Conservation (phyloP, 2,113 vertebrate species). For the Reinhardtius hippoglossoides region DNA sequence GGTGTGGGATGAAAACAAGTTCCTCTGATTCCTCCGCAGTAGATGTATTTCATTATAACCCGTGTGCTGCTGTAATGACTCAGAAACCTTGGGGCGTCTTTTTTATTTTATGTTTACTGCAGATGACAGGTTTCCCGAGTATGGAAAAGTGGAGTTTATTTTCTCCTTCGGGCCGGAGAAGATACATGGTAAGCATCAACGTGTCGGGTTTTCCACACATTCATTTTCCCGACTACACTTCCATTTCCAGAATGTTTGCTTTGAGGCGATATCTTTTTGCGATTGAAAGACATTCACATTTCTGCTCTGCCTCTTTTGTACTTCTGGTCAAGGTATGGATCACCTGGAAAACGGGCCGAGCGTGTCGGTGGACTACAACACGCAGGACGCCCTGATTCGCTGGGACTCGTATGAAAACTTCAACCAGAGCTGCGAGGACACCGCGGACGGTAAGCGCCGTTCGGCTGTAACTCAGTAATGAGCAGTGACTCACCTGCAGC, state of each 20-base stretch:
- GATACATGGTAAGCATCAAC: conserved; percentile 89
- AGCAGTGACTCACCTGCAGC: too few species aligned
- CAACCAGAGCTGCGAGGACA: conserved; percentile 87
- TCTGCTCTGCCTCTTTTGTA: conserved; percentile 50
- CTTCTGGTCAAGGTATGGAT: conserved; percentile 88
- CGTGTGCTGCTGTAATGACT: background rate
- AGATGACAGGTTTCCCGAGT: conserved; percentile 98
- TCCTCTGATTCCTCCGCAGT: background rate
- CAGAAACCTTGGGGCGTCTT: background rate
- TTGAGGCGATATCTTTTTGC: background rate
- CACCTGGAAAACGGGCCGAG: conserved; percentile 95
- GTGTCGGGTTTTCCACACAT: background rate
- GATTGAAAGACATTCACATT: conserved; percentile 61
- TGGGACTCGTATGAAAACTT: conserved; percentile 98
- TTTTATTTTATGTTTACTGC: conserved; percentile 25
- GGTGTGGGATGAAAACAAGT: background rate
- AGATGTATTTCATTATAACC: background rate
- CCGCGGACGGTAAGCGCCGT: conserved; percentile 84
- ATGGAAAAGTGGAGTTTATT: conserved; percentile 97
- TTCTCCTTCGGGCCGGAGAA: conserved; percentile 98
- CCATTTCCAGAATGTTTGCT: background rate
- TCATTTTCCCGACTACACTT: background rate
- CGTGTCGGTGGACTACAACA: conserved; percentile 97
- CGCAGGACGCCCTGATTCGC: conserved; percentile 93
- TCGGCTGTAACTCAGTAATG: too few species aligned